Conservation (phyloP, 2,113 vertebrate genomes). For the Chlorocebus sabaeus region DNA sequence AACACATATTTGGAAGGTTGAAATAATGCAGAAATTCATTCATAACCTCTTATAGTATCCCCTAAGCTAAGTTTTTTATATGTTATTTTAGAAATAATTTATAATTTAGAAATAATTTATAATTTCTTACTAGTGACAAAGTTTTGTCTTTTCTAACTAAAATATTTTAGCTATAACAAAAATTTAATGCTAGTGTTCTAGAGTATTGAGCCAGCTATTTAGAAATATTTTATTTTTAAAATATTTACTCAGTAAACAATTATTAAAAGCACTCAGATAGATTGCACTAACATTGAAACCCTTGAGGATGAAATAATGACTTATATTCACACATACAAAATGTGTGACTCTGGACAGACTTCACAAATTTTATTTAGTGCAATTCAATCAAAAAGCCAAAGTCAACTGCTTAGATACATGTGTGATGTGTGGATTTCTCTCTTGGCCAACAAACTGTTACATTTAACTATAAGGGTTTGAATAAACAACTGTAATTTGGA, state of each 20-base stretch:
- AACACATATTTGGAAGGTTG: neutral
- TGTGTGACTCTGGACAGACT: constrained; percentile 13
- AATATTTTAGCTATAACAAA: constrained; percentile 42
- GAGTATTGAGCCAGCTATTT: constrained; percentile 37
- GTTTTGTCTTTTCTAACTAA: neutral
- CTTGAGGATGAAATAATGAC: constrained; percentile 50
- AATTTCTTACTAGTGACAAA: neutral
- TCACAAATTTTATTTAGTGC: constrained; percentile 41
- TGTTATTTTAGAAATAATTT: neutral
- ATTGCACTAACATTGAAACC: constrained; percentile 4
- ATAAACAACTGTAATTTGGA: neutral
- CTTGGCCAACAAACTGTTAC: neutral
- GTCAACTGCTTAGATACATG: constrained; percentile 34
- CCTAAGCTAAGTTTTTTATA: neutral
- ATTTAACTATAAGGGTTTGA: neutral
- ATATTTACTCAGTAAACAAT: constrained; percentile 50
- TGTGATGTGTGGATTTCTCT: constrained; percentile 56
- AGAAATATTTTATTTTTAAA: constrained; percentile 51
- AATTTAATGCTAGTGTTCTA: constrained; percentile 29
- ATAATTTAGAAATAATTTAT: neutral
- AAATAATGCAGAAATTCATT: neutral
- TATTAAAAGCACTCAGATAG: constrained; percentile 53
- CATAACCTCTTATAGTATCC: neutral
- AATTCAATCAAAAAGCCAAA: constrained; percentile 61
- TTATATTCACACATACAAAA: constrained; percentile 59